phyloP scores from a whole-genome alignment of 2,113 vertebrate species.

The Galemys pyrenaicus region DNA sequence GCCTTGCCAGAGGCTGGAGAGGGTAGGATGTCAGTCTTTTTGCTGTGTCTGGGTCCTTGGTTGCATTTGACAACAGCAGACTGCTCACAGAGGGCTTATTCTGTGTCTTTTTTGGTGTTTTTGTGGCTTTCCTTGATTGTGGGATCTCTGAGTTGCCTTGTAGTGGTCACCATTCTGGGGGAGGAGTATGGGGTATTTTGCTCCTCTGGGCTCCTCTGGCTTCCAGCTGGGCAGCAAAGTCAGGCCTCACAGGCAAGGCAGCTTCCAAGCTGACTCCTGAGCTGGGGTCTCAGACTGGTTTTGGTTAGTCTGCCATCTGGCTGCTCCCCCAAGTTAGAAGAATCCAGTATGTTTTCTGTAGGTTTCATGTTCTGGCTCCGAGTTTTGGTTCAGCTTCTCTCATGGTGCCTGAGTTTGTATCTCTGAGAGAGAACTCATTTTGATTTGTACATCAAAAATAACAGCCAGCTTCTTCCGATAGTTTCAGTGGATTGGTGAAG shows the following conservation, averaged over 20 bases:
- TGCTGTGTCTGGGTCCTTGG: not conserved
- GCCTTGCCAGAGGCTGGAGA: not conserved
- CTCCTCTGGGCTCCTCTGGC: constrained; percentile 61
- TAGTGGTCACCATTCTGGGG: constrained; percentile 72
- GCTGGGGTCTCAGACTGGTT: constrained; percentile 62
- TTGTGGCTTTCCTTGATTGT: constrained; percentile 73
- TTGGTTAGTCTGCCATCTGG: constrained; percentile 71
- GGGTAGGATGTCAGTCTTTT: not conserved
- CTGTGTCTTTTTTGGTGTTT: constrained; percentile 75
- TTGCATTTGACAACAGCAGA: constrained; percentile 35
- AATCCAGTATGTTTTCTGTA: not conserved
- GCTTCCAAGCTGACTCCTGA: constrained; percentile 70
- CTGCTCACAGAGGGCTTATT: constrained; percentile 47
- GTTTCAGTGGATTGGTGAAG: not conserved
- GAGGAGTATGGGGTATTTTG: constrained; percentile 67
- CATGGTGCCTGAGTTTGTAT: not conserved
- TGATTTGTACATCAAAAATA: not conserved
- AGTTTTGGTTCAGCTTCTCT: accelerated
- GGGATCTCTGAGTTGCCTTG: constrained; percentile 66
- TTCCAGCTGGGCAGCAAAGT: constrained; percentile 78
- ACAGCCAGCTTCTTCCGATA: not conserved
- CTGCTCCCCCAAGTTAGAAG: not conserved
- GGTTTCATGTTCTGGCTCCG: not conserved
- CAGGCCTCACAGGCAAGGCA: constrained; percentile 76
- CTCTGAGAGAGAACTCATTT: not conserved